phyloP scores from a whole-genome alignment of 2,797 vertebrate species.

The Schizothorax lantsangensis region DNA sequence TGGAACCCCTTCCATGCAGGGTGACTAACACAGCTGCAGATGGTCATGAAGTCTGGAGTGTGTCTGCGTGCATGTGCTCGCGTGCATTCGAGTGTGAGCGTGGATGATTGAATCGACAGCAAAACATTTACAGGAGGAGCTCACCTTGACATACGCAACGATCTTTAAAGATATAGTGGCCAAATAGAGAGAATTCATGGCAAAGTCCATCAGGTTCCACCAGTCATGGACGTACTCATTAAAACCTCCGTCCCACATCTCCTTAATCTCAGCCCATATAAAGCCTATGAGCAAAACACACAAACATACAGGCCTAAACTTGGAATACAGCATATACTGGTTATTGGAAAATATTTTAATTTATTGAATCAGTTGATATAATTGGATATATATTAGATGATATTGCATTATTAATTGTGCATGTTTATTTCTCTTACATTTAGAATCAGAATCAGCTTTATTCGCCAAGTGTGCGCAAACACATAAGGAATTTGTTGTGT shows the following conservation, averaged over 20 bases:
- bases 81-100: not conserved
- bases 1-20: slow-evolving; percentile 64
- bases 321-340: not conserved
- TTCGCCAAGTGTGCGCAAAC: not conserved
- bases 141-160: slow-evolving; percentile 96
- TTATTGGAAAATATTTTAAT: not conserved
- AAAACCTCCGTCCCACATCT: slow-evolving; percentile 98
- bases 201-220: slow-evolving; percentile 99
- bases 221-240: slow-evolving; percentile 96
- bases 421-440: not conserved
- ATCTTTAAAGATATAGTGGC: slow-evolving; percentile 97
- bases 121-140: slow-evolving; percentile 13
- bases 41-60: slow-evolving; percentile 72
- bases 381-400: not conserved
- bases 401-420: not conserved
- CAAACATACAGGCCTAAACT: slow-evolving; percentile 30
- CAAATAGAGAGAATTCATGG: slow-evolving; percentile 97
- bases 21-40: slow-evolving; percentile 76
- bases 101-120: slow-evolving; percentile 2
- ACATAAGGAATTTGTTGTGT: not conserved
- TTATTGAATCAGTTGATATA: not conserved
- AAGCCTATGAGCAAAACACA: slow-evolving; percentile 80
- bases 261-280: slow-evolving; percentile 98
- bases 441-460: not conserved
- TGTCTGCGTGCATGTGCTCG: slow-evolving; percentile 28